These are phyloP conservation scores for Riptortus pedestris DNA, from an alignment of 1,140 invertebrate species.

Conservation along the genomic window DNA sequence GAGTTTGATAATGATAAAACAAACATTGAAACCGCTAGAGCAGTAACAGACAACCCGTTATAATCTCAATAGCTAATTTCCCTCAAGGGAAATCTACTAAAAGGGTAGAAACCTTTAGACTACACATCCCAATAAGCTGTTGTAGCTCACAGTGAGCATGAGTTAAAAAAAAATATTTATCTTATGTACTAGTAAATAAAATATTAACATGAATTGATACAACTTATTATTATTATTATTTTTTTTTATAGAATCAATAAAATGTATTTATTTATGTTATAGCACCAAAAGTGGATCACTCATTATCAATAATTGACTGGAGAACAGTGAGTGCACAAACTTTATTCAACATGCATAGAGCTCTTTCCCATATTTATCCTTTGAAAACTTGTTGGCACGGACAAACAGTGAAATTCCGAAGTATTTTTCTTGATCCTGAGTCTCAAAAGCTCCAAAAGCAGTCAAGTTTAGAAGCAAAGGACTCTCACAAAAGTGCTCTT, in stretches of 20 bases:
- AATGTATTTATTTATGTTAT: conserved; percentile 34
- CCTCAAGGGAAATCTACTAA: no score
- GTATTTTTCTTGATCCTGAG: conserved; percentile 19
- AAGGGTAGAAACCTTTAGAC: background rate
- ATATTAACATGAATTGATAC: background rate
- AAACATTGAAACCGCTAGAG: no score
- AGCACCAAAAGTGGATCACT: conserved; percentile 58
- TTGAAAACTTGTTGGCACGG: conserved; percentile 43
- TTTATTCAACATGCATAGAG: conserved; percentile 55
- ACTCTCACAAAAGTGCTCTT: conserved; percentile 25
- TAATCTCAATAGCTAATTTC: no score
- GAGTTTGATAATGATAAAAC: no score
- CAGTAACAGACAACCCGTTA: no score
- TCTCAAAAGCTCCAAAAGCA: background rate
- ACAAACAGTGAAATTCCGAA: conserved; percentile 19
- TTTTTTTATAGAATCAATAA: background rate
- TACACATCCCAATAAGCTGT: background rate
- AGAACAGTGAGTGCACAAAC: conserved; percentile 45
- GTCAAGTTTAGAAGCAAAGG: background rate
- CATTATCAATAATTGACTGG: conserved; percentile 53
- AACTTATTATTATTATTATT: background rate
- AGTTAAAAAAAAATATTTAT: background rate
- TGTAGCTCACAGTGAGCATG: background rate
- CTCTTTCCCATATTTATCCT: conserved; percentile 50
- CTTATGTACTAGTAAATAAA: background rate